Base-by-base conservation (phyloP, 2,888 invertebrate genomes). In the Mallateleia sp. region DNA sequence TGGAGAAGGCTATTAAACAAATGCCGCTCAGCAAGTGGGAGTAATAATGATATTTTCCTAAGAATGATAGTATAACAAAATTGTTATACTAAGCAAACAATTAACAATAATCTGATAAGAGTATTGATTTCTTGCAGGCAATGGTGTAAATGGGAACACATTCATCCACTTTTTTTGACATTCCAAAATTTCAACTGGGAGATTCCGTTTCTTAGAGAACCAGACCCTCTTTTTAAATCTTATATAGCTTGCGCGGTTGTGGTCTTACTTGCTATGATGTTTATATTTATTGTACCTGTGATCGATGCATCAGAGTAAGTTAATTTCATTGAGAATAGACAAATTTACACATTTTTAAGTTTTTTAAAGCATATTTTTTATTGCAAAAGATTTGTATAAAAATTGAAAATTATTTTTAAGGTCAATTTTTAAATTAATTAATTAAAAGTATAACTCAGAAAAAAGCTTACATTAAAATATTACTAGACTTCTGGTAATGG, bases 181-280 rank as follows among this genome's bases (percentile, higher is more conserved):
- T 98, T 97, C 93, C 96, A 95, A 89, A 96, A 96, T 90, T 96
- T 95, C 81, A 95, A 95, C 47, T 96, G 96, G 95, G 98, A 99
- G 95, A 95, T 96, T 90, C 96, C 97, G 4, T 98, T 97, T 94
- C 95, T 98, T 64, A 95, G 96, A 67, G 96, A 98, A 89, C 97
- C 97, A 0, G 99, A 99, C 95, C 97, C 98, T 0, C 96, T 98
- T 88, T 98, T 98, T 93, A 98, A 98, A 94, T 98, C 98, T 94
- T 98, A 97, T 93, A 95, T 97, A 34, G 95, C 96, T 0, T 96
- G 96, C 89, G 96, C 97, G 38, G 95, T 96, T 38, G 92, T 96
- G 45, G 96, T 97, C 20, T 95, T 97, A 54, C 83, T 96, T 15
- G 96, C 96, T 77, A 95, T 96, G 92, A 94, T 92, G 18, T 89